Percentiles rank a stretch among this genome's conserved stretches.
phyloP scores from a whole-genome alignment of 2,888 invertebrate genomes.

The Pemphredon lugubris region DNA sequence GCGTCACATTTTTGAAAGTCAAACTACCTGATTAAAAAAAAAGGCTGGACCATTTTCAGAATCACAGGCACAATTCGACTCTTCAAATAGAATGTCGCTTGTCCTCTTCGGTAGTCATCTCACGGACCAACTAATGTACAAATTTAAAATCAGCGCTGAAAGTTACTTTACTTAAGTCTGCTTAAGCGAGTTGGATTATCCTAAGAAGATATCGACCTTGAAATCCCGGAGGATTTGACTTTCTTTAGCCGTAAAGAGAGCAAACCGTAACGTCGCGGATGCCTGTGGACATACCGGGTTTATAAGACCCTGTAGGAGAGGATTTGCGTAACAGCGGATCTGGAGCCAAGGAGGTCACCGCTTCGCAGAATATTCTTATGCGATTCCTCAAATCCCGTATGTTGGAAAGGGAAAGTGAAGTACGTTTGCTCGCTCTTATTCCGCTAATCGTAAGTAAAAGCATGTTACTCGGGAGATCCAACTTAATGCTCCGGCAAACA shows the following conservation, averaged over 20 bases:
- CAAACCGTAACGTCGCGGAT: conserved; percentile 4
- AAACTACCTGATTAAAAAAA: no score
- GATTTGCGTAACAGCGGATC: conserved; percentile 54
- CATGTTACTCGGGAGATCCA: not conserved
- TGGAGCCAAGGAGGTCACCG: conserved; percentile 58
- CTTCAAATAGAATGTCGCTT: no score
- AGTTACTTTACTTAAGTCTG: not conserved
- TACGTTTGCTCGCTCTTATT: not conserved
- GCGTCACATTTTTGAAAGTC: no score
- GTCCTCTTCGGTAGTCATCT: no score
- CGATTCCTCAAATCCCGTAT: conserved; percentile 18
- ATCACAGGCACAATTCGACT: no score
- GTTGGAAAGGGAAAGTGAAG: not conserved
- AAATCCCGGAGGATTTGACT: conserved; percentile 14
- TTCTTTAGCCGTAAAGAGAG: not conserved
- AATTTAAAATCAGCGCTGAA: not conserved
- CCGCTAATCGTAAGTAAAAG: not conserved
- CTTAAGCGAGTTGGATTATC: not conserved
- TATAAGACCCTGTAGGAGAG: conserved; percentile 26
- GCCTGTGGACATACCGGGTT: conserved; percentile 4
- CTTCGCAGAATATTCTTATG: conserved; percentile 37
- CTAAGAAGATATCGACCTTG: conserved; percentile 10
- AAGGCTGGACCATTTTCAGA: no score
- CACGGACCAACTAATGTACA: no score
- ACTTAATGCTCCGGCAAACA: not conserved